phyloP scores from a whole-genome alignment of 2,888 invertebrate genomes.

The Ceriagrion tenellum region DNA sequence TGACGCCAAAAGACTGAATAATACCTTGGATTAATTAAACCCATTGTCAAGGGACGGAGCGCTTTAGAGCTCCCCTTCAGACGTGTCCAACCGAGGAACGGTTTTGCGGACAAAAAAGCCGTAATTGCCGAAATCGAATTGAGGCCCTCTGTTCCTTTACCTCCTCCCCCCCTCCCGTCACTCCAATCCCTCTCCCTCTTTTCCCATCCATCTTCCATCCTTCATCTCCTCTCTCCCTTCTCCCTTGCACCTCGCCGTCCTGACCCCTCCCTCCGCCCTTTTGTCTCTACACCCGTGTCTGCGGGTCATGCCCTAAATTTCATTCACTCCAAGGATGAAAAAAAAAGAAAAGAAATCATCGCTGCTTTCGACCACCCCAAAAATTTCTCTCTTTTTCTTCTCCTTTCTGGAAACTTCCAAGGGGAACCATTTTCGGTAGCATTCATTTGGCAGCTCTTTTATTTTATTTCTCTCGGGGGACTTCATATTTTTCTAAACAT shows the following conservation, averaged over 20 bases:
- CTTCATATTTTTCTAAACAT: constrained; percentile 15
- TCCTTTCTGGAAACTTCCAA: not conserved
- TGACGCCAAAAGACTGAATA: constrained; percentile 19
- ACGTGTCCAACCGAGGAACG: constrained; percentile 23
- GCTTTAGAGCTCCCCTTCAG: not conserved
- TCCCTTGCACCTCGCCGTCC: not conserved
- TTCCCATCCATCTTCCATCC: not conserved
- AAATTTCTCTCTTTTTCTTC: not conserved
- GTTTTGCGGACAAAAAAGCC: not conserved
- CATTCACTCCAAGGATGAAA: not conserved
- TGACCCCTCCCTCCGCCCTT: not conserved
- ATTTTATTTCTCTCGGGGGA: not conserved
- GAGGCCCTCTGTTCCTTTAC: not conserved
- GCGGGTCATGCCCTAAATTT: constrained; percentile 32
- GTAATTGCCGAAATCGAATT: constrained; percentile 39
- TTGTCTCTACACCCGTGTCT: not conserved
- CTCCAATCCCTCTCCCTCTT: no score
- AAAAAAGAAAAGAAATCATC: not conserved
- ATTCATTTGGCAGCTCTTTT: not conserved
- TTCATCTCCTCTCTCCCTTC: not conserved
- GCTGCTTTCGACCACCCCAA: not conserved
- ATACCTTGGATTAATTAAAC: constrained; percentile 40
- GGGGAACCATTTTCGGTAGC: not conserved
- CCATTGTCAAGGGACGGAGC: constrained; percentile 1
- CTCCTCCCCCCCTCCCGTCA: no score